A percentile compares a stretch with the other conserved stretches of the same genome.
Evolutionary conservation across 1,140 invertebrate genomes (phyloP).

Genomic region (Ceratosolen solmsi): DNA sequence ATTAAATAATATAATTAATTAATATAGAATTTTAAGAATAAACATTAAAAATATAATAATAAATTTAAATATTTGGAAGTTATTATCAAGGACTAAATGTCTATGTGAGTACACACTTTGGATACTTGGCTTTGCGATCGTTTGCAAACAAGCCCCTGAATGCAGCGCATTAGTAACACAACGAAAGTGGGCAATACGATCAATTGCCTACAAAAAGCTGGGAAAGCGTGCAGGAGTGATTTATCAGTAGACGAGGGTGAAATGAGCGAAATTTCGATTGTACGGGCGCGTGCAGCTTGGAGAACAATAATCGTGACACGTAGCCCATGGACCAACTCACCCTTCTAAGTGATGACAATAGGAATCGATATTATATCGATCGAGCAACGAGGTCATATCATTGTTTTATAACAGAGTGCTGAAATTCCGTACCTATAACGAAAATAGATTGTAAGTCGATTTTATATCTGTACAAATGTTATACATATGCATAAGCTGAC

Average conservation of each 20-base stretch:
- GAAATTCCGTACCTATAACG: too few relatives aligned
- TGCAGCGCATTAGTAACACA: not conserved
- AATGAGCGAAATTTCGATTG: constrained; percentile 57
- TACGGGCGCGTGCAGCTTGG: constrained; percentile 60
- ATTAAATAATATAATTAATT: too few relatives aligned
- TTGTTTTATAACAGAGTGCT: too few relatives aligned
- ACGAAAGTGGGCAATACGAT: not conserved
- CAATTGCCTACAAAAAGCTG: constrained; percentile 3
- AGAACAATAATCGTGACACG: constrained; percentile 69
- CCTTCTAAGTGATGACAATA: constrained; percentile 61
- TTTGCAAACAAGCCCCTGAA: not conserved
- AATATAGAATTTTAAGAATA: too few relatives aligned
- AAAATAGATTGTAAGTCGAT: too few relatives aligned
- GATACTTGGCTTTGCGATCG: too few relatives aligned
- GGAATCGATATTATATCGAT: constrained; percentile 67
- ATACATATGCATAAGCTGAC: too few relatives aligned
- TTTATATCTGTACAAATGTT: too few relatives aligned
- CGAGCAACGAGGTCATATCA: constrained; percentile 46
- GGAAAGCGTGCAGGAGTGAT: constrained; percentile 45
- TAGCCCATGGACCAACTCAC: constrained; percentile 56
- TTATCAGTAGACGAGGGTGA: constrained; percentile 54
- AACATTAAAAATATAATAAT: too few relatives aligned
- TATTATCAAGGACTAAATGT: too few relatives aligned
- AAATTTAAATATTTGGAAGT: too few relatives aligned
- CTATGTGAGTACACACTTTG: not conserved